Percentiles rank a stretch among this genome's conserved stretches.
Evolutionary conservation across 2,888 invertebrate genomes (phyloP).

Genomic region (Minunthozetes semirufus): DNA sequence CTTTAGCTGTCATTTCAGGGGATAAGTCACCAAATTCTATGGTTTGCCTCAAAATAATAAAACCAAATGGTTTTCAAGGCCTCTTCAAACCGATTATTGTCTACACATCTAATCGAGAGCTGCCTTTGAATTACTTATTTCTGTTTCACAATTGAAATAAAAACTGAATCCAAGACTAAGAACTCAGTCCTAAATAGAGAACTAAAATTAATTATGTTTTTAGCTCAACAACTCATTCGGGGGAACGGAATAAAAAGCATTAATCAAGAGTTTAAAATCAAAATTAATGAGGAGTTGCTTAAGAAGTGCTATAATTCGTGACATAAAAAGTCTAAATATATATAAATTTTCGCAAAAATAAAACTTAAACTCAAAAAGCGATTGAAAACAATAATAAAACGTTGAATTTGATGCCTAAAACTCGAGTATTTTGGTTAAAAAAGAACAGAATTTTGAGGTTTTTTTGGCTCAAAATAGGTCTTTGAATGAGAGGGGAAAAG

Average conservation of each 20-base stretch:
- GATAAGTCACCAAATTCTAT: not conserved
- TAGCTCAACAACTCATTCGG: too few species aligned
- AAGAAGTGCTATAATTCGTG: not conserved
- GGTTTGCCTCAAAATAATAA: not conserved
- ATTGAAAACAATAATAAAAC: not conserved
- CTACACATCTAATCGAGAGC: not conserved
- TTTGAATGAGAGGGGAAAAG: too few species aligned
- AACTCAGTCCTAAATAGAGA: not conserved
- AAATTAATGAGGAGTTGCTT: not conserved
- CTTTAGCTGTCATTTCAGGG: slow-evolving; percentile 13
- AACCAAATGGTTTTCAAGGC: not conserved
- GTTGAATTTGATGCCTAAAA: not conserved
- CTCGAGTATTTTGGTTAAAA: not conserved
- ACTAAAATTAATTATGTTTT: not conserved
- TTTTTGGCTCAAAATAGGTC: too few species aligned
- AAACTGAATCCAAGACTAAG: not conserved
- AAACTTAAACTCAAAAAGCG: not conserved
- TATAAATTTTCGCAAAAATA: not conserved
- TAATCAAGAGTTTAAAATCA: not conserved
- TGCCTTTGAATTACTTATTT: slow-evolving; percentile 14
- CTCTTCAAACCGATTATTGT: not conserved
- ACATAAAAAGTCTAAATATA: not conserved
- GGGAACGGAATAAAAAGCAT: too few species aligned
- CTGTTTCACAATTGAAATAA: not conserved
- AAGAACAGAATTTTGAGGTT: too few species aligned